Base-by-base conservation (phyloP, 2,797 vertebrate species). In the Muscicapa comitata region DNA sequence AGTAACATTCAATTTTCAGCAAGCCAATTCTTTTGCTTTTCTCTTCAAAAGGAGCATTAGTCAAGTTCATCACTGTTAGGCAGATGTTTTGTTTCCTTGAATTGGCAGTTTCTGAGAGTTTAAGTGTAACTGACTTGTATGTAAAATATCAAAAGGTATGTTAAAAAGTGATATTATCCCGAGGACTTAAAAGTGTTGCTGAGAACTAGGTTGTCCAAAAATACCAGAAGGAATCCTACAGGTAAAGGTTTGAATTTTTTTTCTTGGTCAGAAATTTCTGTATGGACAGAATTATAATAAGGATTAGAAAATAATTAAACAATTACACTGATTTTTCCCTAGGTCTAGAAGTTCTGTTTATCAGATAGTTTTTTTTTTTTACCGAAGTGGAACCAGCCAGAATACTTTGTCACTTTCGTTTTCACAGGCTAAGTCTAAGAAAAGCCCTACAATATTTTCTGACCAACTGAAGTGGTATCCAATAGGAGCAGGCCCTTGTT, bases 21-120 rank as follows among this genome's bases (percentile, higher is more conserved):
- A 53, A 21, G 51, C 47, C 35, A n/a, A 72, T 89, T 91, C 79
- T 80, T 91, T 51, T 74, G 65, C 43, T 88, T 83, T 90, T 68
- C 35, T 76, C 70, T 91, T 96, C 75, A 75, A 96, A 94, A 68
- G 57, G 31, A 83, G 55, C 53, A 88, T 84, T 65, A 85, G 42
- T 83, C 86, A 95, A 77, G 50, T 86, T 92, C 90, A 83, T 90
- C 72, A 21, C 57, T 88, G 45, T 38, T 62, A 29, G 1, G 48
- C 84, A 90, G 73, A 83, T 80, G 68, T 74, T 94, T 82, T 58
- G 28, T 68, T 89, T 74, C 77, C 68, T 66, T 53, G 85, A 95
- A 37, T 2, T 51, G 51, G 43, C 48, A 38, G 25, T 57, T 96
- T 86, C 53, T 70, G 58, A 54, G 57, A 33, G 37, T 33, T 58